Percentiles rank a stretch among this genome's conserved stretches.
Conservation (phyloP, 2,797 vertebrate genomes). For the Danionella dracula region DNA sequence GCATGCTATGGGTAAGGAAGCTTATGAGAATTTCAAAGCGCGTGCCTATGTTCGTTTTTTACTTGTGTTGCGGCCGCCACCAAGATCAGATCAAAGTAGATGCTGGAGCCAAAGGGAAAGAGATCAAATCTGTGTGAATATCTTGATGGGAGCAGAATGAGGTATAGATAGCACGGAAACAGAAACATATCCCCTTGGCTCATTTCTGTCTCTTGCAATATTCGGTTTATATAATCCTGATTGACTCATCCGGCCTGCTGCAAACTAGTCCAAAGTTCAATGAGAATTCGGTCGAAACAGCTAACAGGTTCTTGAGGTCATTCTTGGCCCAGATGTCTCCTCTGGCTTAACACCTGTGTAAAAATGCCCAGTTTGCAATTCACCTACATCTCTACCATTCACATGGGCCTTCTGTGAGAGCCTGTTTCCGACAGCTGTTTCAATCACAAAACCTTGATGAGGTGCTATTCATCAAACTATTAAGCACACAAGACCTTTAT, state of each 20-base stretch:
- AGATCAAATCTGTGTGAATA: constrained; percentile 23
- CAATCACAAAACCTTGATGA: constrained; percentile 19
- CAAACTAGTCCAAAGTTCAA: constrained; percentile 40
- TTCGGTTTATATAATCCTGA: background rate
- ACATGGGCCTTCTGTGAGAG: background rate
- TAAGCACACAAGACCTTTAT: constrained; percentile 19
- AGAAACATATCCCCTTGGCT: constrained; percentile 9
- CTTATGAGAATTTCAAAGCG: background rate
- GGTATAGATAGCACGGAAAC: constrained; percentile 10
- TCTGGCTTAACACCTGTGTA: constrained; percentile 22
- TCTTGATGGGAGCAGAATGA: constrained; percentile 11
- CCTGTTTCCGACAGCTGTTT: constrained; percentile 18
- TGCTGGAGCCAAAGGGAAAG: constrained; percentile 4
- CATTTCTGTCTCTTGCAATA: constrained; percentile 8
- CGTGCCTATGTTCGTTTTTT: background rate
- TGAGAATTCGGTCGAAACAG: constrained; percentile 2
- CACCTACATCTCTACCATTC: constrained; percentile 1
- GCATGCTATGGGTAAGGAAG: background rate
- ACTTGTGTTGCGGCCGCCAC: constrained; percentile 10
- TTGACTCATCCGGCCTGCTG: constrained; percentile 10
- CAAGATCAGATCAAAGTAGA: constrained; percentile 38
- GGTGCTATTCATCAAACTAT: constrained; percentile 35
- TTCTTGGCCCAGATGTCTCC: constrained; percentile 17
- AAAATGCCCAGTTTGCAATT: background rate
- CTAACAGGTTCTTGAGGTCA: constrained; percentile 11